A percentile compares a stretch with the other conserved stretches of the same genome.
Conservation (phyloP, 2,113 vertebrate species). For the Apaloderma vittatum region DNA sequence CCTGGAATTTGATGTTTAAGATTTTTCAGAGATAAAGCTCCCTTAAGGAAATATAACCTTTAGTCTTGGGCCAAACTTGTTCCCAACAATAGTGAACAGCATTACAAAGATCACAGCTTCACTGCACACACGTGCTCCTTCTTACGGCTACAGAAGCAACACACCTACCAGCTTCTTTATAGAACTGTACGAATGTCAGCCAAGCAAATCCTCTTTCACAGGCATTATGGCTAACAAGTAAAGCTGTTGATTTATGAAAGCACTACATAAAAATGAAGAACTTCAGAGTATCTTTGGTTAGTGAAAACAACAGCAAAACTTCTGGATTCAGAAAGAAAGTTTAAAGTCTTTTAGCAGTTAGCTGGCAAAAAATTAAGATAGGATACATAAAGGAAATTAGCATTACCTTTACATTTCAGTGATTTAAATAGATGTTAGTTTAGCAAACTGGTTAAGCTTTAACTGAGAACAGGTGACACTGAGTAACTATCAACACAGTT, state of each 20-base stretch:
- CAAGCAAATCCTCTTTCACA: not conserved
- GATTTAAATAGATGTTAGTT: constrained; percentile 39
- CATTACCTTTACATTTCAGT: constrained; percentile 21
- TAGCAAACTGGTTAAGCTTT: constrained; percentile 65
- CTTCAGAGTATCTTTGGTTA: not conserved
- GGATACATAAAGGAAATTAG: not conserved
- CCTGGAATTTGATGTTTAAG: not conserved
- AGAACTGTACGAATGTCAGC: not conserved
- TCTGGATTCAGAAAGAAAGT: not conserved
- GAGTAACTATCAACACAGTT: constrained; percentile 58
- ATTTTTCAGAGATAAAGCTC: not conserved
- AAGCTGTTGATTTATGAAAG: constrained; percentile 19
- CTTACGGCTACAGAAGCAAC: not conserved
- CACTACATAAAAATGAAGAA: not conserved
- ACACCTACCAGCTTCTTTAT: not conserved
- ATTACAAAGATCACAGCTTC: not conserved
- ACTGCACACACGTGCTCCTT: not conserved
- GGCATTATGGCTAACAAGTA: not conserved
- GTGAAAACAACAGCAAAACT: not conserved
- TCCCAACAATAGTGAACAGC: not conserved
- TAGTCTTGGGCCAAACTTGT: not conserved
- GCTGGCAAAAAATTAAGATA: not conserved
- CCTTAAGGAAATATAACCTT: constrained; percentile 35
- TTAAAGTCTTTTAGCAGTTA: not conserved
- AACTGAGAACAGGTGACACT: constrained; percentile 57